Evolutionary conservation across 2,888 invertebrate genomes (phyloP).

Genomic region (Drosophila recens): DNA sequence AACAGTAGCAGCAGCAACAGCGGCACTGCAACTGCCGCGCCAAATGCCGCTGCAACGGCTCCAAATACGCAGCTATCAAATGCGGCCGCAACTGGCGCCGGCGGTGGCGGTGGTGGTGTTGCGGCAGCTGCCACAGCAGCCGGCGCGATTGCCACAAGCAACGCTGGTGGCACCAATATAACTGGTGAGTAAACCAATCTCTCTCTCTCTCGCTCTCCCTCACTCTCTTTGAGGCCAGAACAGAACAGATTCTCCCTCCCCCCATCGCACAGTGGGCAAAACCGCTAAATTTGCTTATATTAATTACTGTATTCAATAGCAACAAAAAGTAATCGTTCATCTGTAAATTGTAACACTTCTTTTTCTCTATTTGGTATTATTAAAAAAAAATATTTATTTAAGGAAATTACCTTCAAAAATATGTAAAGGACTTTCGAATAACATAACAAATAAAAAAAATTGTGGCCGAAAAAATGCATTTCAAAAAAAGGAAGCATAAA

Average conservation of each 20-base stretch:
- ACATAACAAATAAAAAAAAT: no score
- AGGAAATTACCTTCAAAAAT: no score
- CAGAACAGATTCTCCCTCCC: not conserved
- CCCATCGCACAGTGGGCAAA: not conserved
- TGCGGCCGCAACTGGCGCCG: constrained; percentile 40
- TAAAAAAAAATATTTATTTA: no score
- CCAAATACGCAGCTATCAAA: constrained; percentile 61
- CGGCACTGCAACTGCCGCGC: constrained; percentile 47
- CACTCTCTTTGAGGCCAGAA: not conserved
- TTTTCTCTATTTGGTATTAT: no score
- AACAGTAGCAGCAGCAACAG: constrained; percentile 40
- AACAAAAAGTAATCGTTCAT: no score
- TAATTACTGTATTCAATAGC: no score
- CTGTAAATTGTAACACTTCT: no score
- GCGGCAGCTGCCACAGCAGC: constrained; percentile 61
- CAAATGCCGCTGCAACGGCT: constrained; percentile 47
- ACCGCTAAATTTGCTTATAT: no score
- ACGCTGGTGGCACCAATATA: constrained; percentile 69
- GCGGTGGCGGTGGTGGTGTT: constrained; percentile 55
- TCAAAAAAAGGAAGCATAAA: no score
- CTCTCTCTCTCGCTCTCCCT: not conserved
- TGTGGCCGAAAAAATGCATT: no score
- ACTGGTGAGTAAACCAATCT: constrained; percentile 71
- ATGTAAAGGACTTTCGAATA: no score
- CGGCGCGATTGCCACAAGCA: constrained; percentile 63